Evolutionary conservation across 2,797 vertebrate species (phyloP).

Genomic region (Danio jaintianensis): DNA sequence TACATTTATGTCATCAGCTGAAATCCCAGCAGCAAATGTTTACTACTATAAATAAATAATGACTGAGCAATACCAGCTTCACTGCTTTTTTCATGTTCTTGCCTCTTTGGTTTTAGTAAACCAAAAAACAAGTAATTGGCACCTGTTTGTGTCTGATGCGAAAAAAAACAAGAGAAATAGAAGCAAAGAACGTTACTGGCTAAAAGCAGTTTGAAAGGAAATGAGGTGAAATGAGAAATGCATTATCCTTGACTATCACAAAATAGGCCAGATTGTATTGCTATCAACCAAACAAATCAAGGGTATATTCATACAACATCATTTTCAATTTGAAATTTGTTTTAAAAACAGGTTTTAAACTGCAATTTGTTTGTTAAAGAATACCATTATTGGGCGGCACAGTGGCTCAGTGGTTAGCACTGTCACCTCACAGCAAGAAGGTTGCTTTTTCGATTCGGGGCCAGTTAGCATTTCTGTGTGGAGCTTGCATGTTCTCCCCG

Average conservation of each 20-base stretch:
- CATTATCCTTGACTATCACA: not conserved
- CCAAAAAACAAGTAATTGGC: slow-evolving; percentile 3
- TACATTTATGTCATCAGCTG: not conserved
- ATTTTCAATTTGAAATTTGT: too few species aligned
- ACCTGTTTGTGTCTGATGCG: not conserved
- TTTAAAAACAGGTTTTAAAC: too few species aligned
- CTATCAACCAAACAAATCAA: not conserved
- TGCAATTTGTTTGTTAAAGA: too few species aligned
- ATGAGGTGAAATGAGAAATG: not conserved
- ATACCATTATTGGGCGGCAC: too few species aligned
- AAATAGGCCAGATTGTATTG: not conserved
- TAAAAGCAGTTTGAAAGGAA: not conserved
- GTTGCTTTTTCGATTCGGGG: too few species aligned
- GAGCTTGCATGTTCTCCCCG: too few species aligned
- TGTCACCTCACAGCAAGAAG: too few species aligned
- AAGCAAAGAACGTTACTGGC: not conserved
- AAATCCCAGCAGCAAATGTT: not conserved
- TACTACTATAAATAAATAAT: slow-evolving; percentile 7
- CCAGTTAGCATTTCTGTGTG: too few species aligned
- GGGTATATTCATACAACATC: too few species aligned
- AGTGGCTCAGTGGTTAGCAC: too few species aligned
- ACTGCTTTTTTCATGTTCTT: not conserved
- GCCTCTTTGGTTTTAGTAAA: not conserved
- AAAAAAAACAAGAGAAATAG: not conserved
- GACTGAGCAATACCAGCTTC: not conserved